These are phyloP conservation scores for Antigone vipio DNA, from an alignment of 2,113 vertebrate genomes.

Conservation along the genomic window DNA sequence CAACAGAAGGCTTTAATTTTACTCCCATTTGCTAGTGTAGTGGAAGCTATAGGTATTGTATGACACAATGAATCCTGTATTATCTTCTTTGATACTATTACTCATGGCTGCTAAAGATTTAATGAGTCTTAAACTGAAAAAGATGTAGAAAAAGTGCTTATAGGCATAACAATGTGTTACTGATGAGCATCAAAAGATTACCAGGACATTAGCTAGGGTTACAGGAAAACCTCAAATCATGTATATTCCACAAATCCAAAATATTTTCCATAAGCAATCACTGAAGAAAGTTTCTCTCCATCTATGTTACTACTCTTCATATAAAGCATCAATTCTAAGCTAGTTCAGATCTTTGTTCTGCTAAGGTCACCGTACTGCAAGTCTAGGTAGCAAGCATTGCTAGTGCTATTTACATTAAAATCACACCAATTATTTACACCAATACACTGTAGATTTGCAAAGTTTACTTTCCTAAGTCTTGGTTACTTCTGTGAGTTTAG, in stretches of 20 bases:
- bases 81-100: conserved; percentile 57
- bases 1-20: conserved; percentile 58
- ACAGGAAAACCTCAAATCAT: conserved; percentile 53
- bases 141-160: conserved; percentile 59
- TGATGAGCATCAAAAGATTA: conserved; percentile 67
- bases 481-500: not conserved
- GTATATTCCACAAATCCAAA: not conserved
- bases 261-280: conserved; percentile 46
- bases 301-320: not conserved
- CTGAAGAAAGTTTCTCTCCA: not conserved
- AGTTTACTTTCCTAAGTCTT: not conserved
- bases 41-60: conserved; percentile 45
- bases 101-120: conserved; percentile 45
- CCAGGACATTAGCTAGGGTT: conserved; percentile 38
- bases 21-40: not conserved
- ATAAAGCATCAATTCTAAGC: not conserved
- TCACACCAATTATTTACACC: not conserved
- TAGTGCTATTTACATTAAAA: not conserved
- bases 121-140: conserved; percentile 62
- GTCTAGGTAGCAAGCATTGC: not conserved
- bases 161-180: conserved; percentile 55
- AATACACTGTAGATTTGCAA: not conserved
- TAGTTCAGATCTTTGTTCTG: not conserved
- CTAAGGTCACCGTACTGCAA: not conserved
- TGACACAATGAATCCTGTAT: conserved; percentile 37